Base-by-base conservation (phyloP, 2,888 invertebrate species). In the Chloroclysta siterata region DNA sequence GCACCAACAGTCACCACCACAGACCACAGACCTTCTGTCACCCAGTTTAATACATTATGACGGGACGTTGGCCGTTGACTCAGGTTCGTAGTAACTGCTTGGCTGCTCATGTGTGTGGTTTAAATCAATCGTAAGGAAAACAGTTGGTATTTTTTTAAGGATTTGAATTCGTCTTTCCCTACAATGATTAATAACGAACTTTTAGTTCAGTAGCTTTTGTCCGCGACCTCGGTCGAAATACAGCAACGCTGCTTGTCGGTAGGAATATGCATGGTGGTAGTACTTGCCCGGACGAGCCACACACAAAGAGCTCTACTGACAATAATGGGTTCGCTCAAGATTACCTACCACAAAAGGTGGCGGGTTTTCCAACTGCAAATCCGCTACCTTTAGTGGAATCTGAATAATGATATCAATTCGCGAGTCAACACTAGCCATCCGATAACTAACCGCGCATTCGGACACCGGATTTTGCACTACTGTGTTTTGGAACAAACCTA, bases 1-100 rank as follows among this genome's bases (percentile, higher is more conserved):
- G n/a, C 33, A 53, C 44, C 44, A 42, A 33, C 8, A 22, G 52
- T 22, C 17, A 28, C 17, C 39, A 53, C 63, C 50, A 39, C 63
- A 44, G 36, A 63, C 63, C 58, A n/a, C 63, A 61, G 42, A 14
- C 14, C 17, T 51, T 22, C 11, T 44, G 17, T 36, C n/a, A 47
- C 13, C 17, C 13, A 15, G 6, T 54, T 54, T 11, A 22, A 53
- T 41, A 41, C 22, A 17, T 11, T 15, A 46, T 54, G 54, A 54
- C 54, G 36, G 46, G 6, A 5, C 13, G 33, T 10, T 0, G 36
- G 29, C 22, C 1, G 50, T 33, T 56, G 56, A 48, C 47, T 56
- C 47, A 56, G n/a, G 11, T 54, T 55, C 33, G 46, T 17, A 36
- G 46, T 47, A 36, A 36, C 14, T n/a, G 11, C 28, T 48, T 48